Conservation (phyloP, 30 jellyfish, hydroid and myxozoan genomes). For the Haliclystus octoradiatus region DNA sequence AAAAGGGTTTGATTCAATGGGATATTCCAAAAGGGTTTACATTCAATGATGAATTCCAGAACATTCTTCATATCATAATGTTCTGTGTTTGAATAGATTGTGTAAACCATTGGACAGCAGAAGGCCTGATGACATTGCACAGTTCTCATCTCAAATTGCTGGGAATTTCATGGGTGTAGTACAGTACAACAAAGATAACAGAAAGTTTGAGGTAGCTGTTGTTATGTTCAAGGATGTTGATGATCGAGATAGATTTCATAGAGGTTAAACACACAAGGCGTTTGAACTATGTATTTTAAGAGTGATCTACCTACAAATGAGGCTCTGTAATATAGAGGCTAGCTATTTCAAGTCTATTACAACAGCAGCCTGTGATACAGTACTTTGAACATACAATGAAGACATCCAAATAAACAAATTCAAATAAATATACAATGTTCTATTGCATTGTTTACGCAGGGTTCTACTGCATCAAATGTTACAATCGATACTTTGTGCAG, state of each 20-base stretch:
- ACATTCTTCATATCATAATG: no score
- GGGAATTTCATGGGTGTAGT: constrained; percentile 89
- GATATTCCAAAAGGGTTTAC: no score
- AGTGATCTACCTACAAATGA: no score
- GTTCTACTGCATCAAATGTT: constrained; percentile 83
- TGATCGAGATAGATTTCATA: no score
- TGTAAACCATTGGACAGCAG: constrained; percentile 40
- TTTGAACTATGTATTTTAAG: no score
- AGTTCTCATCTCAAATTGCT: constrained; percentile 58
- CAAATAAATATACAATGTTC: background rate
- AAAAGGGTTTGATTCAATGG: no score
- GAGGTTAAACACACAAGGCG: no score
- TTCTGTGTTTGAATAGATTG: constrained; percentile 32
- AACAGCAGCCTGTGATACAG: background rate
- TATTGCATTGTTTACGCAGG: constrained; percentile 18
- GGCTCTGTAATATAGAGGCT: no score
- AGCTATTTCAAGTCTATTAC: no score
- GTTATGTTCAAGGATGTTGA: background rate
- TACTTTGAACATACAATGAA: background rate
- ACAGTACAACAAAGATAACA: constrained; percentile 76
- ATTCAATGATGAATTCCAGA: no score
- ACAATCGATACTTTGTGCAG: constrained; percentile 75
- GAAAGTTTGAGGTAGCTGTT: constrained; percentile 78
- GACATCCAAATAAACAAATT: no score
- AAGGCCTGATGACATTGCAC: constrained; percentile 36